Evolutionary conservation across 2,797 vertebrate genomes (phyloP), one percentile per base, ranked within the genome.

Genomic region (Sciaenops ocellatus): DNA sequence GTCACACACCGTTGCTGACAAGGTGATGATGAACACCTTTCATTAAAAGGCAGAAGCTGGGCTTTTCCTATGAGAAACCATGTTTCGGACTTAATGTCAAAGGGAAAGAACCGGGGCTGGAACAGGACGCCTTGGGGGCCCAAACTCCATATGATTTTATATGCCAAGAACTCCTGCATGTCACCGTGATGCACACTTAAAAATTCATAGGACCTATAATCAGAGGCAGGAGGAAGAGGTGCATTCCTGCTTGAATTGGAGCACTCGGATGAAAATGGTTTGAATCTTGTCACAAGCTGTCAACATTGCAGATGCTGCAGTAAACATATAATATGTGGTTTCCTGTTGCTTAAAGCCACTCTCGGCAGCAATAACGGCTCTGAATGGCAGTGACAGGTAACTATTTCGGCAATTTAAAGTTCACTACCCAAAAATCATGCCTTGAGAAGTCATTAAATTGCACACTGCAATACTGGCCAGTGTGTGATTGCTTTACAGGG

Each of bases 11-110:
- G 84, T 87, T 90, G 86, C 90, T 92, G 92, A 94, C 93, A 93
- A 90, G 84, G 87, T 92, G 90, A 93, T 91, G 94, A 95, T 92
- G 90, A 94, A 93, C 93, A 93, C 86, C 87, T 94, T 95, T 94
- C 93, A 93, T 94, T 94, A 90, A 92, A 90, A 93, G 79, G 73
- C 69, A 86, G 77, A 84, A 86, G 76, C 72, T 64, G 59, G 79
- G 79, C 55, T 90, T 85, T 83, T 64, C 75, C 80, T 88, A 62
- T 57, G 78, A 76, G 78, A 76, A 69, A 73, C 57, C 74, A 64
- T 68, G 76, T 64, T 85, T 42, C 6, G 26, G 69, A 75, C 80
- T 83, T 82, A 85, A 90, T 87, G 88, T 89, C 88, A 90, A 85
- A 82, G 54, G 69, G 70, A 66, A 50, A 69, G 66, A 61, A 71